Evolutionary conservation across 2,113 vertebrate genomes (phyloP), one percentile per base, ranked within the genome.

Genomic region (Alligator sinensis): DNA sequence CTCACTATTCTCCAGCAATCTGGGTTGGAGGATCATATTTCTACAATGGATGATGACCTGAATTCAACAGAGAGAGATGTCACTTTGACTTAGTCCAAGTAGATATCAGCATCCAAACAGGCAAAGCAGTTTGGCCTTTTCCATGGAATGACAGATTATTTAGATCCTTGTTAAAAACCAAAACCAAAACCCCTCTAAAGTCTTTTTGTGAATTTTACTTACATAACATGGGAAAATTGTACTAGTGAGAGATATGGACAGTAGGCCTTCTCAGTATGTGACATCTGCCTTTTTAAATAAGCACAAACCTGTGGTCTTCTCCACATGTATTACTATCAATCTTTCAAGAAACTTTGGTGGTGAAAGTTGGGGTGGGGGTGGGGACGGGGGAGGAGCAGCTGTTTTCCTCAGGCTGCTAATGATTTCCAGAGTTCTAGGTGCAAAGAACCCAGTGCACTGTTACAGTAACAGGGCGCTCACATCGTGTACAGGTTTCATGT

Each of bases 401-500:
- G 34, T 4, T 9, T 6, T 72, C 34, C 54, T 34, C 8, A 9
- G 47, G 4, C 12, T 57, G 61, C 47, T 47, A 47, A 47, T 47
- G 47, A 7, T 21, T 38, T 47, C 47, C 58, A 74, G 57, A 70
- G 77, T 78, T 84, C 5, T 24, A 24, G 34, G 5, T 6, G 9
- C 1, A 27, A 1, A 12, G 76, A 80, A 76, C 22, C 19, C 4
- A 60, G 6, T 7, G 13, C 58, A 8, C 28, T 75, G 25, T 38
- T 59, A 17, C 0, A 0, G 11, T 3, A 77, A 11, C 22, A 14
- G 18, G 1, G 3, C 22, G 25, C 13, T 70, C 4, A 59, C 5
- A 5, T 25, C 11, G 1, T 14, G 2, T 38, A 60, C 7, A 17
- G 59, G 30, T 72, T 87, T 78, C 57, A 61, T 19, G 21, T 4